Base-by-base conservation (phyloP, 2,797 vertebrate species). In the Tadarida brasiliensis region DNA sequence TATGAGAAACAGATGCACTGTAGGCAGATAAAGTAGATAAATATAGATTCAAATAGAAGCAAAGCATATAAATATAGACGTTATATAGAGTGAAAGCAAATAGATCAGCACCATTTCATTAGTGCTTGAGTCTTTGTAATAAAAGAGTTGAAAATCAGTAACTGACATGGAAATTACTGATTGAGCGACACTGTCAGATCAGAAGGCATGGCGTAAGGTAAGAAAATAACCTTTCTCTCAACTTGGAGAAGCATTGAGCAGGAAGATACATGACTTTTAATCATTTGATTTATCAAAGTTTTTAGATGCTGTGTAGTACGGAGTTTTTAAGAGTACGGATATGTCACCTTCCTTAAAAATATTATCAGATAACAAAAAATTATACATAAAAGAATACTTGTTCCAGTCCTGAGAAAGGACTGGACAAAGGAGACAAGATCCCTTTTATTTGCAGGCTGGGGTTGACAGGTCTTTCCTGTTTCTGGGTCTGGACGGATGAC, bases 1-100 rank as follows among this genome's bases (percentile, higher is more conserved):
- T 98, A 98, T 98, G 96, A 98, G 98, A 98, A 99, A 98, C 98
- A 99, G 98, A 99, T 98, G 98, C 98, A 98, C 97, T 97, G 98
- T 98, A 98, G 98, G 98, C 98, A 98, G 98, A 98, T 98, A 98
- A 98, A 97, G 98, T 95, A 98, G 98, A 98, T 98, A 98, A 98
- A 98, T 99, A 98, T 99, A 98, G 98, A 98, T 98, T 96, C 97
- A 98, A 98, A 98, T 98, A 98, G 98, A 98, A 98, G 98, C 98
- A 98, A 98, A 98, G 97, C 96, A 97, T 98, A 98, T 98, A 98
- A 98, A 98, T 98, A 98, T 78, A 98, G 98, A 95, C 28, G 90
- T 96, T 98, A 96, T 98, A 98, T 98, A 98, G 97, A 97, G 97
- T 94, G 97, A 97, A 97, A 94, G 97, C 98, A 96, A 96, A 98